phyloP scores from a whole-genome alignment of 2,113 vertebrate species.

The Chloebia gouldiae region DNA sequence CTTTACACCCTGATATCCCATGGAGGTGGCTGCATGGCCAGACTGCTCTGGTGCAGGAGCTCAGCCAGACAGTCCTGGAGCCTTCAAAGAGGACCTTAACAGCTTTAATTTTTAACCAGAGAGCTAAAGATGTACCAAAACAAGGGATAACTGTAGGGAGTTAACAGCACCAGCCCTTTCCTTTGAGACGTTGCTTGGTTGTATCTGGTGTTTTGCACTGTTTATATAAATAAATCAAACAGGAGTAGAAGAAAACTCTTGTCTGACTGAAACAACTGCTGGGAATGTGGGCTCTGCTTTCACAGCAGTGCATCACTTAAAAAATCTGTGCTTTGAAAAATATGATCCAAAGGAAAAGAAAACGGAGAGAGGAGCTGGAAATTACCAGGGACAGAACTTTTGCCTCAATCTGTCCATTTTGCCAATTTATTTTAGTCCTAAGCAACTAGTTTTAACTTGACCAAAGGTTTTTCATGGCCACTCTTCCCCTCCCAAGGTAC shows the following conservation, averaged over 20 bases:
- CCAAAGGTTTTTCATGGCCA: neutral
- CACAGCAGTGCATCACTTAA: neutral
- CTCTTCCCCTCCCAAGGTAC: slow-evolving; percentile 80
- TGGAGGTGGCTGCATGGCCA: neutral
- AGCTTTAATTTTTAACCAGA: neutral
- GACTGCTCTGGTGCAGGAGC: neutral
- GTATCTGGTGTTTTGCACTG: neutral
- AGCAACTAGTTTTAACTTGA: neutral
- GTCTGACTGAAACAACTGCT: neutral
- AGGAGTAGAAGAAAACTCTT: neutral
- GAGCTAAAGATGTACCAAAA: neutral
- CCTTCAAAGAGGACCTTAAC: neutral
- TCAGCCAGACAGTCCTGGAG: neutral
- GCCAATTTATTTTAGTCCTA: neutral
- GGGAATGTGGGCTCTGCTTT: neutral
- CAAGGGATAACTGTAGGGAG: neutral
- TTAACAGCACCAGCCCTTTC: neutral
- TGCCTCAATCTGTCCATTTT: neutral
- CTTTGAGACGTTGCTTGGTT: neutral
- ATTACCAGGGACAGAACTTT: neutral
- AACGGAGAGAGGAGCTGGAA: neutral
- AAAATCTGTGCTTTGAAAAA: neutral
- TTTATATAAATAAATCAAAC: neutral
- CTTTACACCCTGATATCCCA: neutral
- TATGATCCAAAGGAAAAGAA: neutral